Conservation (phyloP, 2,113 vertebrate species). For the Lasiurus cinereus region DNA sequence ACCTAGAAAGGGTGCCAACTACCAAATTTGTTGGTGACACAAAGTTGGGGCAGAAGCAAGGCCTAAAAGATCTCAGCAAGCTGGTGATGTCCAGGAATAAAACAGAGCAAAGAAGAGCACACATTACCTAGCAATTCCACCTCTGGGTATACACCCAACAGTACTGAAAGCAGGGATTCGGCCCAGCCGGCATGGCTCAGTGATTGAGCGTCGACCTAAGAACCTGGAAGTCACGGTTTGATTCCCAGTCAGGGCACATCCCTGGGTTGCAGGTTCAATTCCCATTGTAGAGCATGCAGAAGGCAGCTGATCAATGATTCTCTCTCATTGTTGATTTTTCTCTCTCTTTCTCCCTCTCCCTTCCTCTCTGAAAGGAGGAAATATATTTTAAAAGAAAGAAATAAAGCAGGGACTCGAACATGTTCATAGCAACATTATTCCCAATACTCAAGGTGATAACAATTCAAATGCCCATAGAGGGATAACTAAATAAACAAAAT, state of each 20-base stretch:
- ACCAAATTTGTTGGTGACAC: rapidly evolving
- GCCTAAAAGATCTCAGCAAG: background rate
- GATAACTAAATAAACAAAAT: background rate
- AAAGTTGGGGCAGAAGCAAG: background rate
- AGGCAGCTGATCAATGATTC: too few species aligned
- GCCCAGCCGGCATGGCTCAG: too few species aligned
- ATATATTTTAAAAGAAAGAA: too few species aligned
- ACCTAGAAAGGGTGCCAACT: background rate
- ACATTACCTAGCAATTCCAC: background rate
- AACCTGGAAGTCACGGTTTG: too few species aligned
- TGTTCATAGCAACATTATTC: background rate
- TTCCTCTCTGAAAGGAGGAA: too few species aligned
- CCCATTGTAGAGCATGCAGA: too few species aligned
- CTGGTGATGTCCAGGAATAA: background rate
- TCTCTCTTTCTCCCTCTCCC: too few species aligned
- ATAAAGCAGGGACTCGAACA: background rate
- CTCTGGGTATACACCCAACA: background rate
- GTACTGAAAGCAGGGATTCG: background rate
- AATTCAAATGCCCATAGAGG: too few species aligned
- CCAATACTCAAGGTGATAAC: background rate
- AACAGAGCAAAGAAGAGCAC: background rate
- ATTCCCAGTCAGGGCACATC: too few species aligned
- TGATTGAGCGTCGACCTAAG: too few species aligned
- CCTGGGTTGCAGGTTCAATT: too few species aligned
- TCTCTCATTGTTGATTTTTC: too few species aligned